Base-by-base conservation (phyloP, 2,113 vertebrate species). In the Melospiza melodia region DNA sequence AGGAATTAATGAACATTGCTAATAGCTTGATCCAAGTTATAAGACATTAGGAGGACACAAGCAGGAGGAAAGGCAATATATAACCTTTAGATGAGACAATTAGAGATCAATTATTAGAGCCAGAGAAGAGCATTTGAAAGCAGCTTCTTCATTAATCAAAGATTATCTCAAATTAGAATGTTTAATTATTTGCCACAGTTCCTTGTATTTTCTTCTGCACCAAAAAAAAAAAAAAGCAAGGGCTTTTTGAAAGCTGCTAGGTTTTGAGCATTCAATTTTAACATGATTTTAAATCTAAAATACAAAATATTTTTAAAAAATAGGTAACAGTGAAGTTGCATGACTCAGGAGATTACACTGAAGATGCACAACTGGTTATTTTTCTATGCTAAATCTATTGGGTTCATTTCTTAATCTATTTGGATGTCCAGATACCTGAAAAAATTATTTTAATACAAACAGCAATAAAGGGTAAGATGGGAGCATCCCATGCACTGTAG, bases 1-100 rank as follows among this genome's bases (percentile, higher is more conserved):
- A 78, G 73, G 88, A 94, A 96, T 96, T 97, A 97, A 96, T 95
- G 96, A 96, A 95, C 9, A 5, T 72, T 84, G 76, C 76, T 97
- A 96, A 97, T 96, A 95, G 96, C 90, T 90, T 57, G 51, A 94
- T 96, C 75, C 0, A 1, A 95, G 88, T 92, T 95, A 87, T 52
- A 94, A 87, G 94, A 83, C 93, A 97, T 96, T 96, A 96, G 85
- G 68, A 97, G 94, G 93, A 90, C 90, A 96, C 68, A 96, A 46
- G 93, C 72, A 92, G 74, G 85, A 96, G 93, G 85, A 96, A 87
- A 96, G 96, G 95, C 96, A 89, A 96, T 97, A 96, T 84, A 96
- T 96, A 97, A 97, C 96, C 96, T 97, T 97, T 96, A 96, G 88
- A 81, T 84, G 86, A 83, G 61, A 96, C 90, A 97, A 96, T 97